Evolutionary conservation across 2,113 vertebrate species (phyloP).

Genomic region (Smithornis capensis): DNA sequence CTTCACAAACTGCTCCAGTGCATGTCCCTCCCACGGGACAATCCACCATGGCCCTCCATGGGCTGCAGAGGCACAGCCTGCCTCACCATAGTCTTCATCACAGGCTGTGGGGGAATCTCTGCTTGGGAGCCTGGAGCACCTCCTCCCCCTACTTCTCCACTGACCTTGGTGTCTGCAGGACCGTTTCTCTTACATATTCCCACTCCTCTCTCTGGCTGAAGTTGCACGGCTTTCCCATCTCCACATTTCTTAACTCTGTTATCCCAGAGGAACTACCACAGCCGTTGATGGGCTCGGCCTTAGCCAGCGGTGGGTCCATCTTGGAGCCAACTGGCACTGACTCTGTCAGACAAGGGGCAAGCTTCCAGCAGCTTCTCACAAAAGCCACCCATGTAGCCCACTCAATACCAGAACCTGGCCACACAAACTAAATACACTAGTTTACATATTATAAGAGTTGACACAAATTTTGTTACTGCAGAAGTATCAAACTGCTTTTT

Average conservation of each 20-base stretch:
- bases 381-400: not conserved
- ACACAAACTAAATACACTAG: not conserved
- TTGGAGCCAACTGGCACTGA: not conserved
- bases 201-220: not conserved
- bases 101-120: not conserved
- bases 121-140: not conserved
- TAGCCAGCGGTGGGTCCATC: not conserved
- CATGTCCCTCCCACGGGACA: not conserved
- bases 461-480: not conserved
- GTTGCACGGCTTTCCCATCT: not conserved
- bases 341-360: not conserved
- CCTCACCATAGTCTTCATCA: not conserved
- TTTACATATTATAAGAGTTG: not conserved
- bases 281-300: rapidly evolving
- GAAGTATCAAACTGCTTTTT: not conserved
- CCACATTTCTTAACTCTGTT: not conserved
- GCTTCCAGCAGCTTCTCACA: not conserved
- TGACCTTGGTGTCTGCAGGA: not conserved
- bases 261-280: rapidly evolving
- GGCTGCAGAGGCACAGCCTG: not conserved
- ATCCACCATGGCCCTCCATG: too few species aligned
- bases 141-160: not conserved
- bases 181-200: not conserved
- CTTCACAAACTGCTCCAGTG: not conserved
- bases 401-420: not conserved